Evolutionary conservation across 2,888 invertebrate species (phyloP).

Genomic region (Cheilosia vulpina): DNA sequence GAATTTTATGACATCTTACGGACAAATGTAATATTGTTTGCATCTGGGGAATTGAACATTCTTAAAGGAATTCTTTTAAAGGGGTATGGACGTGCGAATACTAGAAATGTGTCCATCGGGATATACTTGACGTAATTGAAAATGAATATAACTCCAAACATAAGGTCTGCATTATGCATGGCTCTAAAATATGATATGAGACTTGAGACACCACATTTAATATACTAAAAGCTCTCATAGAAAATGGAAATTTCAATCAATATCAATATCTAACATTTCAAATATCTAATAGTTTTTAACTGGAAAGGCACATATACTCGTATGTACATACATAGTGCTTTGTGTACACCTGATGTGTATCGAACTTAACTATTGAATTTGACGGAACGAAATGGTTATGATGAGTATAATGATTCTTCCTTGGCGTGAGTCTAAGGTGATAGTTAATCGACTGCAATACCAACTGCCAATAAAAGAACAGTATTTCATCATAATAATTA

Average conservation of each 20-base stretch:
- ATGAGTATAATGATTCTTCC: no score
- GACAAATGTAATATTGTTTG: slow-evolving; percentile 33
- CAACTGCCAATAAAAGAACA: no score
- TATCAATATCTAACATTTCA: neutral
- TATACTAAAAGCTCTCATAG: slow-evolving; percentile 42
- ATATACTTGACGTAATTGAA: slow-evolving; percentile 66
- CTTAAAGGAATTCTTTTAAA: slow-evolving; percentile 42
- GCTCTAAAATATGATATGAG: slow-evolving; percentile 16
- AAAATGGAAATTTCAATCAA: neutral
- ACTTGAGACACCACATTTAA: slow-evolving; percentile 25
- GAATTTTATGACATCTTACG: neutral
- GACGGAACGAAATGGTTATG: no score
- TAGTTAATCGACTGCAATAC: no score
- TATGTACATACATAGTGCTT: no score
- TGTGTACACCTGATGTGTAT: no score
- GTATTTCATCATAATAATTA: no score
- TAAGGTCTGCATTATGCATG: slow-evolving; percentile 38
- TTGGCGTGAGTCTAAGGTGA: no score
- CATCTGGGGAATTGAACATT: slow-evolving; percentile 51
- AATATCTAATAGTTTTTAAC: neutral
- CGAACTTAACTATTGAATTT: no score
- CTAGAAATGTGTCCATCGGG: slow-evolving; percentile 64
- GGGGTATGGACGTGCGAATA: slow-evolving; percentile 52
- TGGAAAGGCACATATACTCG: no score
- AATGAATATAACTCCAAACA: slow-evolving; percentile 24